Base-by-base conservation (phyloP, 2,888 invertebrate genomes). In the Leucophenga montana region DNA sequence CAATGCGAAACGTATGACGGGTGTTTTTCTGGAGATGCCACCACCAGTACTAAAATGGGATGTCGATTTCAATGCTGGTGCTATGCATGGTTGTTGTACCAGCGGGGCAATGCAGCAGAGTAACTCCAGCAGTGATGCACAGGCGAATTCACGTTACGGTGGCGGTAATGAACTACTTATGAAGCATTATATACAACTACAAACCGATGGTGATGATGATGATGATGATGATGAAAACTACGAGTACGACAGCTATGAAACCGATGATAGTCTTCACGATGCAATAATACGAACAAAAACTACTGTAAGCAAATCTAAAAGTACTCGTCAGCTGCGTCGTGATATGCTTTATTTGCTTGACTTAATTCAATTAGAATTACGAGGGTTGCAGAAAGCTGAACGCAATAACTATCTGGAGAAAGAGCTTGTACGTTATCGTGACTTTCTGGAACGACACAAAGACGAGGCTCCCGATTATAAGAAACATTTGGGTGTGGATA, bases 341-440 rank as follows among this genome's bases (percentile, higher is more conserved):
- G 66, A 75, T 11, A 67, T 83, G 69, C 65, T 9, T 2, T 69
- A 70, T 13, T 48, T 81, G 8, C 18, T 81, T 18, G 16, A 67
- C 9, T 39, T 39, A 39, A 39, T 39, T 39, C 39, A 39, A 39
- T n/a, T 0, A 0, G 88, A 88, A 44, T 16, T 88, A 2, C n/a
- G 80, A 3, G 88, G 88, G 0, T 70, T 77, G 3, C 68, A 72
- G 8, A 11, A 16, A 13, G 8, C 18, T 16, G 0, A 62, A 46
- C 0, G 75, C 0, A 76, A 80, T 71, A 76, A 75, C 3, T 77
- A 79, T 53, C 73, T 88, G 13, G 88, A 88, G 50, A 8, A 69
- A n/a, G 79, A 86, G 59, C 44, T 89, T 5, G 22, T 61, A 0
- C 77, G 82, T 1, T 88, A 85, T 75, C 73, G 77, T 0, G 59